Percentiles rank a stretch among this genome's conserved stretches.
phyloP scores from a whole-genome alignment of 2,113 vertebrate genomes.

The Ivindomyrus marchei region DNA sequence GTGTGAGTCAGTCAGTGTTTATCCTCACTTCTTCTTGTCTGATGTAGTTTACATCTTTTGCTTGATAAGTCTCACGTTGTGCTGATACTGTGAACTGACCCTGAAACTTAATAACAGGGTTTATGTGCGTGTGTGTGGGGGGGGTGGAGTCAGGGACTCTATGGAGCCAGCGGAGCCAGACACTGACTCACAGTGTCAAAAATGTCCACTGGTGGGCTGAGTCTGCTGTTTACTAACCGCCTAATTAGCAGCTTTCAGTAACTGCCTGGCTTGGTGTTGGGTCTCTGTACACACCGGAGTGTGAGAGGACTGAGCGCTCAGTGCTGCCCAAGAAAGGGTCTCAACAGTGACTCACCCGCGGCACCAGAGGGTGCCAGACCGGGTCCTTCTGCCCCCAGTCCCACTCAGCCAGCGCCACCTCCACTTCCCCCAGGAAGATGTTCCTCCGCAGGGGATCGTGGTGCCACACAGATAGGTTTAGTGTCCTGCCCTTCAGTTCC shows the following conservation, averaged over 20 bases:
- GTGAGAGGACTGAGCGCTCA: not conserved
- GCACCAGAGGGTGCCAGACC: constrained; percentile 75
- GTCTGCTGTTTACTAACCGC: not conserved
- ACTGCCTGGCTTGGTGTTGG: not conserved
- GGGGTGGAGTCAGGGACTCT: not conserved
- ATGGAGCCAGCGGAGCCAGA: not conserved
- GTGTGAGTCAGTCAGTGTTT: not conserved
- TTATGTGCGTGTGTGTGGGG: not conserved
- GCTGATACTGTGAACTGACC: not conserved
- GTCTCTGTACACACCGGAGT: not conserved
- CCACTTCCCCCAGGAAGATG: constrained; percentile 87
- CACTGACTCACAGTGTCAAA: not conserved
- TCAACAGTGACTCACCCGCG: constrained; percentile 65
- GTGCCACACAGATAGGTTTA: constrained; percentile 94
- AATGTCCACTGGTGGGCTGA: not conserved
- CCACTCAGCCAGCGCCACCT: constrained; percentile 74
- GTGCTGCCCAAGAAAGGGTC: not conserved
- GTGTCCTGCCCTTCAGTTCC: constrained; percentile 72
- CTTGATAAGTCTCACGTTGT: not conserved
- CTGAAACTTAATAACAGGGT: not conserved
- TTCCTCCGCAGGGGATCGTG: constrained; percentile 78
- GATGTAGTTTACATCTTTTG: not conserved
- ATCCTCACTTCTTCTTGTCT: not conserved
- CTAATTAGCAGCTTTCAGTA: not conserved
- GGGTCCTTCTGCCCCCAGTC: constrained; percentile 73